Base-by-base conservation (phyloP, 2,797 vertebrate species). In the Pangasius djambal region DNA sequence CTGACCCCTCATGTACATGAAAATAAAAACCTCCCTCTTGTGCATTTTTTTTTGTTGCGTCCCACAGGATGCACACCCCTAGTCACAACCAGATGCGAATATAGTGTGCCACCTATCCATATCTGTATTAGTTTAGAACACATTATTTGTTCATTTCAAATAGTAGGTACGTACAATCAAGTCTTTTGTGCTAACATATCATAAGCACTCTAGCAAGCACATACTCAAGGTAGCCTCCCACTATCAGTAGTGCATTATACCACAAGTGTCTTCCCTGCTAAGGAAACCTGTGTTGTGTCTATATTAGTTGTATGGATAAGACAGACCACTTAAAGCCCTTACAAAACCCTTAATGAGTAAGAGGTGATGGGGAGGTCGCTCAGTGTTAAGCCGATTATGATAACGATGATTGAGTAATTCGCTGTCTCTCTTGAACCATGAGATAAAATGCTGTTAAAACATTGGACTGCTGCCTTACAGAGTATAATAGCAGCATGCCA, bases 391-490 rank as follows among this genome's bases (percentile, higher is more conserved):
- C 65, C 40, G 81, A 86, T 88, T 83, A 90, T 5, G 16, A n/a
- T 69, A 55, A 90, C 78, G 20, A 88, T 78, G 72, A 88, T 50
- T 88, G 28, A 83, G 77, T 86, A 74, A 90, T 91, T 89, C 86
- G 72, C 63, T 59, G 63, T 83, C 85, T 87, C 74, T 88, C 59
- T 55, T 87, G 59, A 89, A 87, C 75, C 82, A 85, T 70, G 5
- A 44, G 52, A 52, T 52, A 63, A 65, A 91, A 84, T 69, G 67
- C n/a, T 67, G 72, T 86, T 89, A 34, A 88, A 74, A 87, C 31
- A 78, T 20, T 89, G 67, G 85, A 84, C 84, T 52, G 69, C 63
- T 82, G 63, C 67, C 83, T 72, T 63, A 61, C 37, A 50, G 44
- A 57, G 67, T 75, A 55, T n/a, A 82, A 77, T 16, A 69, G 85